Evolutionary conservation across 2,113 vertebrate species (phyloP), one percentile per base, ranked within the genome.

Genomic region (Megaceryle torquata): DNA sequence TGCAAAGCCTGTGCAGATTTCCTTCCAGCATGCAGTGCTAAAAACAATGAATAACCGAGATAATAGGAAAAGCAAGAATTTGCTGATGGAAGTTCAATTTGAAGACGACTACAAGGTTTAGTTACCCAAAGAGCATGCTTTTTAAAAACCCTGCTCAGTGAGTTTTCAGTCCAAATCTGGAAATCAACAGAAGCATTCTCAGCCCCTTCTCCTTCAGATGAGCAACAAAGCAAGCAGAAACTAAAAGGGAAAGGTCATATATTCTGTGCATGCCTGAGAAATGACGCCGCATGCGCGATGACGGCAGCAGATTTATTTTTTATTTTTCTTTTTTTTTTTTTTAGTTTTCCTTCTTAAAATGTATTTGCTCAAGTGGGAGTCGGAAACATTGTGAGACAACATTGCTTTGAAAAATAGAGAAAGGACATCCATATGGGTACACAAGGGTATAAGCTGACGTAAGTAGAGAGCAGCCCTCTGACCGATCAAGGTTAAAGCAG

Each of bases 271-370:
- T 54, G 63, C 46, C 37, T 81, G 48, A 61, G 68, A 88, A 78
- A 68, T 78, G 14, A 69, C 0, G 0, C 24, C 65, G 29, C 50
- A 65, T 48, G 54, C 13, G 29, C 0, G 2, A 86, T 1, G 9
- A 67, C 4, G 24, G 46, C 50, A 92, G 18, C 37, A 53, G 44
- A 54, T 33, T 48, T 20, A 48, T 19, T 24, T 24, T 46, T 46
- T 20, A 8, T 46, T 46, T 46, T 46, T 10, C 10, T 2, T 4
- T 25, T 84, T 90, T 83, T 79, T 57, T 74, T 11, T 83, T 79
- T 57, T 74, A 11, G n/a, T 46, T 83, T 57, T 85, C n/a, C 22
- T 78, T 68, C 81, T 86, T 56, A 56, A 85, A 93, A 85, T 28
- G 5, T 28, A 46, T 75, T 75, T 74, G 35, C 56, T 78, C 46